A percentile compares a stretch with the other conserved stretches of the same genome.
phyloP scores from a whole-genome alignment of 2,113 vertebrate species.

The Python bivittatus region DNA sequence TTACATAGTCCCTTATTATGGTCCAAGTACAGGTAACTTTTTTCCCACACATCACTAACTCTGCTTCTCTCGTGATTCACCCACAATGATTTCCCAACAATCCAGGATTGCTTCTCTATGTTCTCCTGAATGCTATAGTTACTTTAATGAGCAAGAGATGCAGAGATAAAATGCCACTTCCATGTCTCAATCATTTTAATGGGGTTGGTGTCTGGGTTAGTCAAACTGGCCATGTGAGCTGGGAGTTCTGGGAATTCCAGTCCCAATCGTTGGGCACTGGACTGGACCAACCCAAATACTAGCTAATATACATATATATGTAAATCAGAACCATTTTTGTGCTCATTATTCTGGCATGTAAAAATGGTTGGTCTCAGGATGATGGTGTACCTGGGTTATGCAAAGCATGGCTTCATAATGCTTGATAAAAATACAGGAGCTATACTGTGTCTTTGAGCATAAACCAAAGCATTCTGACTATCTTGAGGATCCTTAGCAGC shows the following conservation, averaged over 20 bases:
- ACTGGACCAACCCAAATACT: background rate
- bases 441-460: background rate
- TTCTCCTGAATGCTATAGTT: slow-evolving; percentile 31
- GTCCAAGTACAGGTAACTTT: slow-evolving; percentile 64
- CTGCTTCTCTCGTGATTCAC: slow-evolving; percentile 68
- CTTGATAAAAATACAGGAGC: background rate
- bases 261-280: slow-evolving; percentile 38
- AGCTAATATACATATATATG: background rate
- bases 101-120: slow-evolving; percentile 21
- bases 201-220: background rate
- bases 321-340: slow-evolving; percentile 29
- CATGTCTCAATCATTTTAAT: background rate
- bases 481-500: background rate
- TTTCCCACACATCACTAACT: slow-evolving; percentile 67
- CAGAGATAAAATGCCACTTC: background rate
- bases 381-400: background rate
- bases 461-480: background rate
- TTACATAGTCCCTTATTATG: slow-evolving; percentile 69
- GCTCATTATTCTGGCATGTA: background rate
- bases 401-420: background rate
- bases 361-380: background rate
- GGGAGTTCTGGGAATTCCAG: background rate
- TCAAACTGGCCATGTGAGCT: background rate
- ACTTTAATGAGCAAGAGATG: slow-evolving; percentile 49
- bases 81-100: slow-evolving; percentile 60